A percentile compares a stretch with the other conserved stretches of the same genome.
phyloP scores from a whole-genome alignment of 2,113 vertebrate genomes.

The Paramormyrops kingsleyae region DNA sequence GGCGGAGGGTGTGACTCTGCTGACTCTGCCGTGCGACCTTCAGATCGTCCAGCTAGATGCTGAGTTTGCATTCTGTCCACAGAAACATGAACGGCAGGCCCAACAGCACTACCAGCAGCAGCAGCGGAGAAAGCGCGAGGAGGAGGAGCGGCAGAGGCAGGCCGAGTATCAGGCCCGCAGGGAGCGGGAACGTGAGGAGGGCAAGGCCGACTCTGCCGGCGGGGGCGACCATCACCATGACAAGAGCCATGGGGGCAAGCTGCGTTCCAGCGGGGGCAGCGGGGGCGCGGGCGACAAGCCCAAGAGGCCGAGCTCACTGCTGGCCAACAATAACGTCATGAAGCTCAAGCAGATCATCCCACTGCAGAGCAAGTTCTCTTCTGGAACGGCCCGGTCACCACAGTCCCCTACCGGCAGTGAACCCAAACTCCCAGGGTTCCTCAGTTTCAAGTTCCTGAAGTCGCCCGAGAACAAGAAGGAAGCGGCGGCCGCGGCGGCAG shows the following conservation, averaged over 20 bases:
- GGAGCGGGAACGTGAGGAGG: slow-evolving; percentile 70
- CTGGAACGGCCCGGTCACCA: slow-evolving; percentile 66
- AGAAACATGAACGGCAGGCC: slow-evolving; percentile 93
- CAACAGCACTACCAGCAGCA: slow-evolving; percentile 95
- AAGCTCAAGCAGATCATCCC: slow-evolving; percentile 96
- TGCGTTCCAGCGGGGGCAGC: slow-evolving; percentile 54
- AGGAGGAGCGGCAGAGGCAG: slow-evolving; percentile 89
- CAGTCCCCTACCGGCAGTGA: slow-evolving; percentile 80
- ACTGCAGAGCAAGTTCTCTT: slow-evolving; percentile 84
- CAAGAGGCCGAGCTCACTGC: slow-evolving; percentile 83
- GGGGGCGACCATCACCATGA: slow-evolving; percentile 68
- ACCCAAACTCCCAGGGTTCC: slow-evolving; percentile 85
- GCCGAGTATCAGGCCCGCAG: slow-evolving; percentile 79
- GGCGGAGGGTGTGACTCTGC: not conserved
- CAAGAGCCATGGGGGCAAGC: slow-evolving; percentile 70
- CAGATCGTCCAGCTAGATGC: not conserved
- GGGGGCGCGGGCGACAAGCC: slow-evolving; percentile 66
- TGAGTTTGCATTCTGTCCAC: slow-evolving; percentile 19
- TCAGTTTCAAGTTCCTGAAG: slow-evolving; percentile 94
- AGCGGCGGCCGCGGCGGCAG: slow-evolving; percentile 22
- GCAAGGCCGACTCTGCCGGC: slow-evolving; percentile 59
- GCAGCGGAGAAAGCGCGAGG: slow-evolving; percentile 86
- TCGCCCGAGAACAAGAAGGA: slow-evolving; percentile 84
- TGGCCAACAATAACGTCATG: slow-evolving; percentile 94
- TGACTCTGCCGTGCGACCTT: not conserved